Percentiles rank a stretch among this genome's conserved stretches.
Conservation (phyloP, 2,113 vertebrate genomes). For the Gymnocephalus cernua region DNA sequence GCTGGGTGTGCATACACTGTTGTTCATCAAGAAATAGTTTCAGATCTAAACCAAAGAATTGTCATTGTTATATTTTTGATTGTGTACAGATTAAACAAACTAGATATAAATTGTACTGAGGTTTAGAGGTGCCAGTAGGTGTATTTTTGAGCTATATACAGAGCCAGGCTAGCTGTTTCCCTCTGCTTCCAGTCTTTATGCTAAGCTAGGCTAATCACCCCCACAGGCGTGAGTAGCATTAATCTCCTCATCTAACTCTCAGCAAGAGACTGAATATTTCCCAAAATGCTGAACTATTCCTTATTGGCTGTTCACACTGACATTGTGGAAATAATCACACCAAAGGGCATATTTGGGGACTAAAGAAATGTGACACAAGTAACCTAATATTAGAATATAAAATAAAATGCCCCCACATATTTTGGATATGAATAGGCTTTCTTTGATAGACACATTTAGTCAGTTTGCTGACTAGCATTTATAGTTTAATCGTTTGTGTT, state of each 20-base stretch:
- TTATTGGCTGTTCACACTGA: neutral
- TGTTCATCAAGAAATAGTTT: neutral
- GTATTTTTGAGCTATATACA: no score
- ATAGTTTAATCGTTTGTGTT: constrained; percentile 35
- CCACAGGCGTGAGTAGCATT: no score
- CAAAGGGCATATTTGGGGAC: neutral
- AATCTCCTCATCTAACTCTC: neutral
- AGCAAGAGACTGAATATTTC: neutral
- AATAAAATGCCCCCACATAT: neutral
- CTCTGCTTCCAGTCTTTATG: no score
- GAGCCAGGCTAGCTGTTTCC: no score
- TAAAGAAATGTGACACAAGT: neutral
- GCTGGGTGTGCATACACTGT: neutral
- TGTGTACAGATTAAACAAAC: neutral
- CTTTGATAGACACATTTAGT: neutral
- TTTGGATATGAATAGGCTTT: neutral
- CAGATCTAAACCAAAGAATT: neutral
- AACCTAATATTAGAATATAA: neutral
- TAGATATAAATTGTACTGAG: no score
- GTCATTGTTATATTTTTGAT: neutral
- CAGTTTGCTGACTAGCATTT: constrained; percentile 1
- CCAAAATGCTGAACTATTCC: neutral
- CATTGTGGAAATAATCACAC: neutral
- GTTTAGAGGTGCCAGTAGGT: no score
- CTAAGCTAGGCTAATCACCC: no score